Conservation (phyloP, 1,140 invertebrate genomes). For the Platorchestia sp. region DNA sequence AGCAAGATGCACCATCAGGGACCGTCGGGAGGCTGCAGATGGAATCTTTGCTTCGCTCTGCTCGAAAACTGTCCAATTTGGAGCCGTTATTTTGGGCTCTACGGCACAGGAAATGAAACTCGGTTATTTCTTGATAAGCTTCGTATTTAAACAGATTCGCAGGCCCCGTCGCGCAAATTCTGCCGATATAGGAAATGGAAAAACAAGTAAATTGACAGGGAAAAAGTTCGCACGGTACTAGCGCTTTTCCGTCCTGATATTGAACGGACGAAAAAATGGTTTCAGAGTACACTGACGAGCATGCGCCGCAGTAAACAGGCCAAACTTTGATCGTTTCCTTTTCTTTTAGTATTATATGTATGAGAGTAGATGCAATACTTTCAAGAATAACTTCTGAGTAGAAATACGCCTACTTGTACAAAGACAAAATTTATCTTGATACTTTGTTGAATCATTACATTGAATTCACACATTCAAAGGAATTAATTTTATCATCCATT, state of each 20-base stretch:
- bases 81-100: slow-evolving; percentile 5
- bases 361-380: not conserved
- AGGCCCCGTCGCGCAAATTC: not conserved
- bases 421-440: too few species aligned
- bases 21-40: not conserved
- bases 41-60: not conserved
- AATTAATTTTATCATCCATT: too few species aligned
- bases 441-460: too few species aligned
- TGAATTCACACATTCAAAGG: too few species aligned
- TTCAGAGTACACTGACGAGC: not conserved
- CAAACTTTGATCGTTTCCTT: not conserved
- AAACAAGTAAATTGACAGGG: not conserved
- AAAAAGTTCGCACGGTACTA: slow-evolving; percentile 1
- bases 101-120: slow-evolving; percentile 38
- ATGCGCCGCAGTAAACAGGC: not conserved
- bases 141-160: slow-evolving; percentile 30
- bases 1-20: too few species aligned
- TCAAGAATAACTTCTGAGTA: not conserved
- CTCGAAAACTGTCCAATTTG: slow-evolving; percentile 34
- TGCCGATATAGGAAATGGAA: slow-evolving; percentile 18
- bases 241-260: not conserved
- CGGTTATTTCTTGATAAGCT: slow-evolving; percentile 44
- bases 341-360: not conserved
- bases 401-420: not conserved
- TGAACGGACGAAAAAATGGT: not conserved